Conservation (phyloP, 2,113 vertebrate genomes). For the Beaufortia kweichowensis region DNA sequence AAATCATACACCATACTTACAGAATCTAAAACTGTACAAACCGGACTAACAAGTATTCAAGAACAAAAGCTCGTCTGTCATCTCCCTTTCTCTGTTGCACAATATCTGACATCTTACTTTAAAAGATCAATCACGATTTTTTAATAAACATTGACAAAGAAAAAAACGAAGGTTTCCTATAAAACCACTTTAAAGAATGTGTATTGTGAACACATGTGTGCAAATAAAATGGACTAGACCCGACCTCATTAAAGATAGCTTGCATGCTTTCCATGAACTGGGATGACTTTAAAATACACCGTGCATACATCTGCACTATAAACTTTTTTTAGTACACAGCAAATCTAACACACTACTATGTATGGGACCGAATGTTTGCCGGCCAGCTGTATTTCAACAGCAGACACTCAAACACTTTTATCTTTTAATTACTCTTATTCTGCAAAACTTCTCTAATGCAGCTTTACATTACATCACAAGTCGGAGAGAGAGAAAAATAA, state of each 20-base stretch:
- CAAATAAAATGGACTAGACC: no score
- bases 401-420: no score
- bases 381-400: no score
- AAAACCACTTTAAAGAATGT: background rate
- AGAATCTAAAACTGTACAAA: background rate
- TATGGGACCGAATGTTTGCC: background rate
- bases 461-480: background rate
- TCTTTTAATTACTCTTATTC: background rate
- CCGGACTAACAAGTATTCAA: conserved; percentile 18
- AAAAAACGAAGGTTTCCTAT: no score
- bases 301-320: background rate
- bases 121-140: background rate
- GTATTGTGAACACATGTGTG: no score
- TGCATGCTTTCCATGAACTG: background rate
- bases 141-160: background rate
- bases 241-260: conserved; percentile 1
- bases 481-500: background rate
- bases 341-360: background rate
- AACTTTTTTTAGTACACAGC: background rate
- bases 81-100: background rate
- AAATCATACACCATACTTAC: background rate
- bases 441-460: background rate
- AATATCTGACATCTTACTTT: background rate
- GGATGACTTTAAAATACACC: background rate
- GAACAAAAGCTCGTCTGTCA: conserved; percentile 16